Evolutionary conservation across 2,888 invertebrate species (phyloP).

Genomic region (Eurytoma californica): DNA sequence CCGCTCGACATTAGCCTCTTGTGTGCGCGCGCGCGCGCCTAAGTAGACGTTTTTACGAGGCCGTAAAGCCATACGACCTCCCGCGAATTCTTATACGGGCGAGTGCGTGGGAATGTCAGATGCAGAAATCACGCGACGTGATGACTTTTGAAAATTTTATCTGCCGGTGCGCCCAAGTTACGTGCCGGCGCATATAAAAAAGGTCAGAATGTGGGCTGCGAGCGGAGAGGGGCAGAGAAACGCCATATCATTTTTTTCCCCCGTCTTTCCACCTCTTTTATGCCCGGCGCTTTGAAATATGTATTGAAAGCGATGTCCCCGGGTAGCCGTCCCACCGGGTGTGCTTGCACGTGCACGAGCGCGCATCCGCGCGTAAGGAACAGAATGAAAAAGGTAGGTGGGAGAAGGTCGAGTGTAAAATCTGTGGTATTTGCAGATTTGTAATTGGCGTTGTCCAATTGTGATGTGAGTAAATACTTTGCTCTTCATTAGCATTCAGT

Average conservation of each 20-base stretch:
- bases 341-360: background rate
- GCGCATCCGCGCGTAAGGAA: background rate
- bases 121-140: constrained; percentile 52
- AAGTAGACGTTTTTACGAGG: constrained; percentile 51
- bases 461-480: too few relatives aligned
- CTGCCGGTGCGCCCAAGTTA: constrained; percentile 10
- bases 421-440: too few relatives aligned
- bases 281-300: constrained; percentile 38
- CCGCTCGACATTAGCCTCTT: constrained; percentile 26
- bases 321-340: background rate
- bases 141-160: constrained; percentile 57
- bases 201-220: constrained; percentile 1
- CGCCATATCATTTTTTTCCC: background rate
- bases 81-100: constrained; percentile 49
- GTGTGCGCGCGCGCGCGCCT: background rate
- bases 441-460: too few relatives aligned
- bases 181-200: constrained; percentile 45
- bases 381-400: too few relatives aligned
- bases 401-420: too few relatives aligned
- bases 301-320: constrained; percentile 43
- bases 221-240: background rate
- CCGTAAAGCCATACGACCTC: constrained; percentile 48
- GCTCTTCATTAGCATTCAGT: too few relatives aligned
- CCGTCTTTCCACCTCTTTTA: constrained; percentile 15
- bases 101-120: constrained; percentile 10